Evolutionary conservation across 1,140 invertebrate species (phyloP).

Genomic region (Sinella curviseta): DNA sequence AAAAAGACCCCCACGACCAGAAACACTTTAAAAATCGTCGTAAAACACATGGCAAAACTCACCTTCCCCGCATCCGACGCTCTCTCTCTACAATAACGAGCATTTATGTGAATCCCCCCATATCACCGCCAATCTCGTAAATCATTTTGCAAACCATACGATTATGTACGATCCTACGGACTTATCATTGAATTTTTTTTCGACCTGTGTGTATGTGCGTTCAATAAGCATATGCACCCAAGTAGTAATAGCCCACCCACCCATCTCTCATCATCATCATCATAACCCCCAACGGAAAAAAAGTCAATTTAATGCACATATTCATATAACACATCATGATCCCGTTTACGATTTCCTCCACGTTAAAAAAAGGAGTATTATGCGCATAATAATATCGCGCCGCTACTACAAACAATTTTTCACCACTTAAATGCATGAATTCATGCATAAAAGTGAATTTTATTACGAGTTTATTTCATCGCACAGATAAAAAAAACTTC

Average conservation of each 20-base stretch:
- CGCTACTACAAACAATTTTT: background rate
- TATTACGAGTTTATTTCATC: constrained; percentile 5
- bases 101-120: background rate
- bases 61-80: background rate
- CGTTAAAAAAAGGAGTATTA: too few species aligned
- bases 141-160: background rate
- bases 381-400: background rate
- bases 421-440: constrained; percentile 18
- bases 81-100: too few species aligned
- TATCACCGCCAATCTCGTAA: constrained; percentile 13
- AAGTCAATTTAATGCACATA: constrained; percentile 27
- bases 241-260: background rate
- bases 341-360: too few species aligned
- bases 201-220: too few species aligned
- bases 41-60: constrained; percentile 10
- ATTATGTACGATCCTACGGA: too few species aligned
- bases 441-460: constrained; percentile 25
- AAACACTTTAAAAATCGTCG: constrained; percentile 7
- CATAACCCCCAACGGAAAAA: background rate
- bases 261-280: background rate
- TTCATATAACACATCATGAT: constrained; percentile 2
- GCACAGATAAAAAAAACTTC: too few species aligned
- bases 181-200: background rate
- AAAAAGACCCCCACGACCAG: background rate
- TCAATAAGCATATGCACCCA: too few species aligned